These are phyloP conservation scores for Laticauda laticaudata DNA, from an alignment of 2,113 vertebrate genomes.

Conservation along the genomic window DNA sequence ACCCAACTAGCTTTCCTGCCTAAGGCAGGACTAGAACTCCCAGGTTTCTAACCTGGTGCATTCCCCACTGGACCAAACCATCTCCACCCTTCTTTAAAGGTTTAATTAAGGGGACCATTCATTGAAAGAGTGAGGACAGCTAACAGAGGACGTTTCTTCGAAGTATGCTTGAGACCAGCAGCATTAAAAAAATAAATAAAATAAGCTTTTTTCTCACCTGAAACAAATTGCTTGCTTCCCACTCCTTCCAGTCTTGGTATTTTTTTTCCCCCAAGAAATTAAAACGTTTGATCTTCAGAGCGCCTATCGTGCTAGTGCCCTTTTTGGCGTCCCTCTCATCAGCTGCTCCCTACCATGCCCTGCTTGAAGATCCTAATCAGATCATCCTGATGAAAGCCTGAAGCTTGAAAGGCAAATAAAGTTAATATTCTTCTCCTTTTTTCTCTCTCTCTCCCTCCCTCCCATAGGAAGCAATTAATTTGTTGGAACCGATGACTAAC, in stretches of 20 bases:
- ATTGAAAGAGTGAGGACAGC: no score
- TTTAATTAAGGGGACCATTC: not conserved
- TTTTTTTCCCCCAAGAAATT: not conserved
- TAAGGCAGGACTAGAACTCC: not conserved
- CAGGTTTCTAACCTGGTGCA: no score
- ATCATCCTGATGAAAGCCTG: conserved; percentile 34
- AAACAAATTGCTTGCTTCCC: not conserved
- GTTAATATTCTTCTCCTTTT: conserved; percentile 19
- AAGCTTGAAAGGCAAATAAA: conserved; percentile 8
- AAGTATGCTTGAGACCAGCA: not conserved
- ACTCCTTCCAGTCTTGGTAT: rapidly evolving
- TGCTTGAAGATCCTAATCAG: conserved; percentile 9
- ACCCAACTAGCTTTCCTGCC: not conserved
- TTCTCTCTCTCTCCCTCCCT: not conserved
- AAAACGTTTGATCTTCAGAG: not conserved
- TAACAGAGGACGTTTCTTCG: no score
- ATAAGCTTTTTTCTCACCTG: not conserved
- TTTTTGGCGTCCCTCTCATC: not conserved
- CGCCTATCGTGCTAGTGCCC: conserved; percentile 2
- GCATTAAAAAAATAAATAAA: no score
- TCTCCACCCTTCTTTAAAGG: no score
- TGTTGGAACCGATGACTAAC: conserved; percentile 97
- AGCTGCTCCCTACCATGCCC: not conserved
- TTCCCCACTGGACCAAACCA: no score
- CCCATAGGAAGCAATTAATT: conserved; percentile 93